These are phyloP conservation scores for Amblyjoppa fuscipennis DNA, from an alignment of 2,888 invertebrate species.

Conservation along the genomic window DNA sequence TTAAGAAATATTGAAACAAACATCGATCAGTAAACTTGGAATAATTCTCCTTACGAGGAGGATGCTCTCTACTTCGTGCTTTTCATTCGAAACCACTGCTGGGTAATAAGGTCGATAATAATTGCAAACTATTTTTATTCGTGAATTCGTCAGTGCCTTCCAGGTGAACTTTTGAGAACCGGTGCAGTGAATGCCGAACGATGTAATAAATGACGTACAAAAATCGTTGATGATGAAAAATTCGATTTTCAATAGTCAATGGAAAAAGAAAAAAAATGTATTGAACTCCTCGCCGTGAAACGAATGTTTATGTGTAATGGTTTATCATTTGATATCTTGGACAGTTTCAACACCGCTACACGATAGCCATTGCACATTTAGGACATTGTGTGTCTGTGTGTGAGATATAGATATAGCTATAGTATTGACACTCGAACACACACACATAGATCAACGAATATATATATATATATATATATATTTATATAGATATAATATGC, in stretches of 20 bases:
- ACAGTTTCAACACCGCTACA: slow-evolving; percentile 24
- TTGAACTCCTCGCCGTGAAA: slow-evolving; percentile 18
- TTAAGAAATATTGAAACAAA: slow-evolving; percentile 39
- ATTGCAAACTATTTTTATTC: slow-evolving; percentile 43
- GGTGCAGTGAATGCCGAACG: slow-evolving; percentile 36
- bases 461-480: slow-evolving; percentile 47
- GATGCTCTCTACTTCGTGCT: slow-evolving; percentile 66
- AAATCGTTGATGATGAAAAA: slow-evolving; percentile 24
- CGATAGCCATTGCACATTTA: slow-evolving; percentile 59
- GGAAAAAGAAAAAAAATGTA: background rate
- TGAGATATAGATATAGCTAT: slow-evolving; percentile 49
- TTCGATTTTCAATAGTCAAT: background rate
- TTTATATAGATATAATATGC: slow-evolving; percentile 45
- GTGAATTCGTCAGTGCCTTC: slow-evolving; percentile 31
- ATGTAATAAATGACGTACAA: background rate
- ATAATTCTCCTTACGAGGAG: slow-evolving; percentile 54
- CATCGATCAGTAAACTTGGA: slow-evolving; percentile 46
- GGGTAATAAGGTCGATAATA: slow-evolving; percentile 28
- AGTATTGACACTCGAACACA: slow-evolving; percentile 59
- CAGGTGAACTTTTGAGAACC: slow-evolving; percentile 22
- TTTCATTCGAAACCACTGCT: slow-evolving; percentile 60
- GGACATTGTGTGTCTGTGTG: slow-evolving; percentile 34
- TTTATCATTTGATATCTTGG: slow-evolving; percentile 9
- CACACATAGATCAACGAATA: slow-evolving; percentile 46
- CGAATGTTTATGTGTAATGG: slow-evolving; percentile 13